phyloP scores from a whole-genome alignment of 2,113 vertebrate genomes.

The Podiceps cristatus region DNA sequence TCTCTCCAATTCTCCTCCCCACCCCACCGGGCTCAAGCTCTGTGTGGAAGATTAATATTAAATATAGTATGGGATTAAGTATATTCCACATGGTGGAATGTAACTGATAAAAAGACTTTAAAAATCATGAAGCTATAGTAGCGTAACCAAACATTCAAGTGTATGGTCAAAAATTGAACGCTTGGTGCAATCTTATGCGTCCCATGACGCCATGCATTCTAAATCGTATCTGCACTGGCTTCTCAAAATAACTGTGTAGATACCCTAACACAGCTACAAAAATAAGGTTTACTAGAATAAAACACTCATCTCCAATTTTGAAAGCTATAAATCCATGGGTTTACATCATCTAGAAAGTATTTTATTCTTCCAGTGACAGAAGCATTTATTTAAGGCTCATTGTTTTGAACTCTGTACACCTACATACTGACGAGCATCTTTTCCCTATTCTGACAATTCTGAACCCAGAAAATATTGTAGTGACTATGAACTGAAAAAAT shows the following conservation, averaged over 20 bases:
- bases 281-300: not conserved
- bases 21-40: not conserved
- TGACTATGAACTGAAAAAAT: not conserved
- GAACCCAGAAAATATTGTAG: not conserved
- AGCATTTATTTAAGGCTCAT: not conserved
- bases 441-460: not conserved
- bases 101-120: not conserved
- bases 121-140: not conserved
- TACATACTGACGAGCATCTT: not conserved
- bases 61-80: not conserved
- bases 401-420: not conserved
- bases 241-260: not conserved
- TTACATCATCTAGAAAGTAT: not conserved
- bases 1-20: no score
- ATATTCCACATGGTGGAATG: not conserved
- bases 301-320: not conserved
- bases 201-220: not conserved
- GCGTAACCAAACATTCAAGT: not conserved
- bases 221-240: not conserved
- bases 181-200: not conserved
- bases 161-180: not conserved
- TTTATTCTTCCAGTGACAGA: not conserved
- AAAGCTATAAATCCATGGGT: not conserved
- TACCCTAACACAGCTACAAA: not conserved
- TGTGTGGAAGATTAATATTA: not conserved